Evolutionary conservation across 2,888 invertebrate species (phyloP), one percentile per base, ranked within the genome.

Genomic region (Nasonovia ribisnigri): DNA sequence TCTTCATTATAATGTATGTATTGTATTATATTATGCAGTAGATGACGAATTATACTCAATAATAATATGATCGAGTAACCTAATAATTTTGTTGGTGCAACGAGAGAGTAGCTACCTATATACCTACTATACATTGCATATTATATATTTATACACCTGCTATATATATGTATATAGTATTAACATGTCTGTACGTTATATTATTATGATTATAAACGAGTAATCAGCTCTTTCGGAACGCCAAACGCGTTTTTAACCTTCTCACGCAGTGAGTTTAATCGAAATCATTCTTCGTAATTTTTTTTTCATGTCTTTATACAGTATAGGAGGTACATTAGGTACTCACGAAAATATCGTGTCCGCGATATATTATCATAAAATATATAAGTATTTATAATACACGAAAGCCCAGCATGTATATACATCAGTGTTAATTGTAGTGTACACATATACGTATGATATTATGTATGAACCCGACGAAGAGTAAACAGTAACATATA

Each of bases 211-310:
- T 77, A 77, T 36, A 77, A 77, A 77, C 36, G 36, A 77, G 77
- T 77, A 77, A 77, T 77, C 77, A 77, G 36, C 77, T 77, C 77
- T 77, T 77, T 36, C 36, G 36, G 77, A 77, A 77, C 77, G 77
- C 77, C 8, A 77, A 77, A 36, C 36, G 77, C 36, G 20, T 77
- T 36, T 77, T 77, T 8, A 77, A 77, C 36, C 77, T 77, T 77
- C 36, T 77, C 77, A 77, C 77, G 36, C 36, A 20, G 36, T 36
- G 77, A 20, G 36, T 77, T 77, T 77, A 77, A 77, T 77, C 77
- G 20, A 77, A 77, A 77, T 77, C 36, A 8, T 77, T 77, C 20
- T 42, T 36, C 6, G 16, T 36, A 77, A 36, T 77, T 77, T 77
- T 77, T 77, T 77, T 77, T 36, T 67, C 77, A 36, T 67, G 36